phyloP scores from a whole-genome alignment of 2,113 vertebrate genomes.

The Tragelaphus scriptus region DNA sequence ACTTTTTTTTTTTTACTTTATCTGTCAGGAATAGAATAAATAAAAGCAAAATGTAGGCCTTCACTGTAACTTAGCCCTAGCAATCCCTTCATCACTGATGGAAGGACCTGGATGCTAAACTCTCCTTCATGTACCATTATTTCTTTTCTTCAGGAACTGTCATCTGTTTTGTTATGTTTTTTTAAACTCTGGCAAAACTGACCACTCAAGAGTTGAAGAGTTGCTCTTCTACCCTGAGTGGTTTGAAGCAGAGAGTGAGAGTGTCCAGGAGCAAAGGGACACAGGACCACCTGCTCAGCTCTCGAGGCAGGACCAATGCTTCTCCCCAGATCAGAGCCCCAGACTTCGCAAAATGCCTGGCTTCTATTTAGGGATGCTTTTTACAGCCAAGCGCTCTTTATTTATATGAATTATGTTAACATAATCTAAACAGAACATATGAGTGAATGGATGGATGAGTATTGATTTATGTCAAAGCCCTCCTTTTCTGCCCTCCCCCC shows the following conservation, averaged over 20 bases:
- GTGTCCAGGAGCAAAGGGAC: background rate
- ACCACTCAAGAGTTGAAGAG: background rate
- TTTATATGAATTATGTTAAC: background rate
- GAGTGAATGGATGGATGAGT: background rate
- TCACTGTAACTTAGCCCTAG: conserved; percentile 26
- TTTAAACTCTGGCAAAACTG: background rate
- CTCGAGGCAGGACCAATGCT: fast-evolving
- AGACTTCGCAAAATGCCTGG: background rate
- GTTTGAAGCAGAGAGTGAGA: background rate
- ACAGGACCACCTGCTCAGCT: background rate
- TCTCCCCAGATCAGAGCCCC: background rate
- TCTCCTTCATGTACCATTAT: background rate
- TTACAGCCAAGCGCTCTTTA: background rate
- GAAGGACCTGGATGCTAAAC: background rate
- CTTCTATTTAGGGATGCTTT: background rate
- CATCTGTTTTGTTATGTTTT: background rate
- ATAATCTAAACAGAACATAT: background rate
- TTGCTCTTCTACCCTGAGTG: background rate
- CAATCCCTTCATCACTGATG: background rate
- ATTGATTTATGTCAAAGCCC: fast-evolving
- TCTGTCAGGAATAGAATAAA: conserved; percentile 8
- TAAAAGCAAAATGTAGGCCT: conserved; percentile 37
- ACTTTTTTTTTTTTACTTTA: background rate
- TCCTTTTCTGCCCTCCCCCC: background rate
- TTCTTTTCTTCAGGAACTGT: conserved; percentile 19